A percentile compares a stretch with the other conserved stretches of the same genome.
These are phyloP conservation scores for Pentalonia nigronervosa DNA, from an alignment of 1,140 invertebrate species.

Conservation along the genomic window DNA sequence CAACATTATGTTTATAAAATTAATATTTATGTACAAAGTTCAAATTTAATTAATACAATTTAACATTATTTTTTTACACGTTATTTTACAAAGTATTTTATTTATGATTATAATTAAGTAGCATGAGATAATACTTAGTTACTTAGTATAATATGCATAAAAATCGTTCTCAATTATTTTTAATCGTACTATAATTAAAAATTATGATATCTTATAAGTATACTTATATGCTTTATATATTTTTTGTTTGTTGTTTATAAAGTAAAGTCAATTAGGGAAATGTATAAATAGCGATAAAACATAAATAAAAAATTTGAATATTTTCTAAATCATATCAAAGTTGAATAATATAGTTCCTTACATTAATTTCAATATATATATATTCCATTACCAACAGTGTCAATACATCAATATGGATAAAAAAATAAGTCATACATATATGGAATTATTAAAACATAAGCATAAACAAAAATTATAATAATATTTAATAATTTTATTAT, in stretches of 20 bases:
- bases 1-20: not conserved
- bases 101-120: slow-evolving; percentile 6
- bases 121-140: not conserved
- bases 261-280: not conserved
- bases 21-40: not conserved
- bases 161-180: not conserved
- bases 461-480: too few relatives aligned
- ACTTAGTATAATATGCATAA: not conserved
- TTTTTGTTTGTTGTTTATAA: not conserved
- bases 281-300: not conserved
- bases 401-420: not conserved
- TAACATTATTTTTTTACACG: not conserved
- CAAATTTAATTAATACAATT: not conserved
- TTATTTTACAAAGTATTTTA: not conserved
- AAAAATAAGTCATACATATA: not conserved
- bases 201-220: not conserved
- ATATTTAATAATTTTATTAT: too few relatives aligned
- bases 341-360: not conserved
- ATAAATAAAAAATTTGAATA: not conserved
- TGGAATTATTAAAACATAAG: too few relatives aligned
- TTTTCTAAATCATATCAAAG: not conserved
- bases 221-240: not conserved
- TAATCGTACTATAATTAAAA: not conserved
- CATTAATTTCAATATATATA: not conserved
- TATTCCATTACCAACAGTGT: not conserved